Conservation (phyloP, 2,888 invertebrate species). For the Andrena flavipes region DNA sequence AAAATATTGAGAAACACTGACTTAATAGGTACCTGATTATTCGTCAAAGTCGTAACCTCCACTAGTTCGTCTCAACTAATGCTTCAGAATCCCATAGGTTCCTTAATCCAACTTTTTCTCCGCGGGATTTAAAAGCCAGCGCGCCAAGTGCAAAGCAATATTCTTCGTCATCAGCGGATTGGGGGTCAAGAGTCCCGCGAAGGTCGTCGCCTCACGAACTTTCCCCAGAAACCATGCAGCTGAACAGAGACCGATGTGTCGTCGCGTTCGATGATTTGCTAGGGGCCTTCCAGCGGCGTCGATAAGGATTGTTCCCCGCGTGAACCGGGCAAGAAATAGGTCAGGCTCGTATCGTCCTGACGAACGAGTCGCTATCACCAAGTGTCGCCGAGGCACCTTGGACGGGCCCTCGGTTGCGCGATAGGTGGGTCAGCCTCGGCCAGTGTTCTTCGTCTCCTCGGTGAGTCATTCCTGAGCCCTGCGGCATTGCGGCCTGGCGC, state of each 20-base stretch:
- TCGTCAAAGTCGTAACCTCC: background rate
- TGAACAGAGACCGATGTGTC: background rate
- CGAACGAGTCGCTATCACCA: constrained; percentile 73
- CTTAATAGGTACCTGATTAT: no score
- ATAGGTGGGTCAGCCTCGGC: constrained; percentile 79
- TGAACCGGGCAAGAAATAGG: background rate
- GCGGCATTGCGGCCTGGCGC: constrained; percentile 81
- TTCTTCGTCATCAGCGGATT: background rate
- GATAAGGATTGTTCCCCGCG: constrained; percentile 27
- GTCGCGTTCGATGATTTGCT: background rate
- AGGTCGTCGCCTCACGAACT: constrained; percentile 33
- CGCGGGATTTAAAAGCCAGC: background rate
- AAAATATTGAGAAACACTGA: no score
- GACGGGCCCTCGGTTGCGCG: constrained; percentile 77
- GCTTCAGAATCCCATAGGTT: no score
- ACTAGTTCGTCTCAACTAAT: background rate
- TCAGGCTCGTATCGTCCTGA: constrained; percentile 67
- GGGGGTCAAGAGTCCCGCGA: constrained; percentile 46
- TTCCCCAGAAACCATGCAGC: constrained; percentile 29
- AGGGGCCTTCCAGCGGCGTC: background rate
- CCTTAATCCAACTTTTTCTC: background rate
- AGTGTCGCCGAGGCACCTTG: constrained; percentile 79
- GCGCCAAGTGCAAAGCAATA: background rate
- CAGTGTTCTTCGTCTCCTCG: constrained; percentile 75
- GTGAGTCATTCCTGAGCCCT: constrained; percentile 80